Percentiles rank a stretch among this genome's conserved stretches.
Conservation (phyloP, 1,140 invertebrate species). For the Neodiprion lecontei region DNA sequence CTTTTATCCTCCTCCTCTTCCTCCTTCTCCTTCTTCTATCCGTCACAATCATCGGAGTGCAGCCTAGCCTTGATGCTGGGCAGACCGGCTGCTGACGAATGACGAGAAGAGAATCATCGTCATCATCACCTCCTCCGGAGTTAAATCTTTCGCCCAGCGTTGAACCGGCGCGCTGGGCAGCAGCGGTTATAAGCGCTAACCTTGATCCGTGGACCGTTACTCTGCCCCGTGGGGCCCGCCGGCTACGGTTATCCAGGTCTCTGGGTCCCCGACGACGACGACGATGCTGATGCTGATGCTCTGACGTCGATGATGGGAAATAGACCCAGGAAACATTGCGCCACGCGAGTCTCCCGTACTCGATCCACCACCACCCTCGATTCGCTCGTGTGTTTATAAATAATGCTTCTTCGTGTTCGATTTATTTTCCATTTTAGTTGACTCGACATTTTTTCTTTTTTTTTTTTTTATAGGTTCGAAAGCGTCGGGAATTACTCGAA, state of each 20-base stretch:
- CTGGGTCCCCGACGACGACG: slow-evolving; percentile 43
- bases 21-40: neutral
- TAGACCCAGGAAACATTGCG: neutral
- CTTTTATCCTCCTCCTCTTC: neutral
- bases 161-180: slow-evolving; percentile 9
- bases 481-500: no score
- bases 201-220: slow-evolving; percentile 55
- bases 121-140: neutral
- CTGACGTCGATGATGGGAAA: neutral
- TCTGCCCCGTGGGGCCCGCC: slow-evolving; percentile 49
- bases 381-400: no score
- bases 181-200: slow-evolving; percentile 44
- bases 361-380: no score
- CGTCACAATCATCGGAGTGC: no score
- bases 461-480: no score
- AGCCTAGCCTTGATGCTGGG: no score
- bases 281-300: neutral
- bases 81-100: no score
- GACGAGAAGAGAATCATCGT: neutral
- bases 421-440: no score
- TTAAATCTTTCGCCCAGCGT: neutral
- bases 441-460: no score
- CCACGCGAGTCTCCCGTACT: neutral
- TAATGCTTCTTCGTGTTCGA: no score
- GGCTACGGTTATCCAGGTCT: slow-evolving; percentile 54